A percentile compares a stretch with the other conserved stretches of the same genome.
phyloP scores from a whole-genome alignment of 30 jellyfish, hydroid and myxozoan species.

The Rhopilema esculentum region DNA sequence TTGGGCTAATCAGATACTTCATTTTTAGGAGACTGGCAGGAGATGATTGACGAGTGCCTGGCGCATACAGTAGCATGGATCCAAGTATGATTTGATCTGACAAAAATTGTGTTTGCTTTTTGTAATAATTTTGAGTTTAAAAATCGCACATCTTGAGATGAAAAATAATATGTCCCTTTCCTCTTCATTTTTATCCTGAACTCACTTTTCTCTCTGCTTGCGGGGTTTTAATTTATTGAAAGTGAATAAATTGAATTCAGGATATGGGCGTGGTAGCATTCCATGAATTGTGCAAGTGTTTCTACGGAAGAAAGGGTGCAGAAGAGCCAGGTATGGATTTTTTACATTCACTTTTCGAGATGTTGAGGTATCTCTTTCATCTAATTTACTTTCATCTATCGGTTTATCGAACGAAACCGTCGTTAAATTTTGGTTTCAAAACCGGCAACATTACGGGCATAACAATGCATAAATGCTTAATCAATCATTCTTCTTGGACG shows the following conservation, averaged over 20 bases:
- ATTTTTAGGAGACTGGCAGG: constrained; percentile 72
- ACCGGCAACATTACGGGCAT: too few relatives aligned
- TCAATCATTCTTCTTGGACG: too few relatives aligned
- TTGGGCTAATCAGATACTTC: not conserved
- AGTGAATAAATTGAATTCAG: not conserved
- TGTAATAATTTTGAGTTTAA: not conserved
- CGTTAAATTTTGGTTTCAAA: too few relatives aligned
- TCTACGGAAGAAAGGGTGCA: not conserved
- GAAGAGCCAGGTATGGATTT: too few relatives aligned
- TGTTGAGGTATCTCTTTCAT: too few relatives aligned
- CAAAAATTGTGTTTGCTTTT: not conserved
- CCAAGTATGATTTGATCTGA: constrained; percentile 49
- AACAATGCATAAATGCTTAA: too few relatives aligned
- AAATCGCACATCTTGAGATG: too few relatives aligned
- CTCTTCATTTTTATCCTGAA: not conserved
- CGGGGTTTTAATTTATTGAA: not conserved
- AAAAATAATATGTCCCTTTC: too few relatives aligned
- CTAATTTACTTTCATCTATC: too few relatives aligned
- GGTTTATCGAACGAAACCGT: too few relatives aligned
- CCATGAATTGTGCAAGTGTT: constrained; percentile 5
- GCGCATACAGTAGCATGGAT: constrained; percentile 71
- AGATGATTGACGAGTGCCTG: constrained; percentile 68
- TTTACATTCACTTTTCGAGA: too few relatives aligned
- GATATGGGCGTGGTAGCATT: constrained; percentile 2
- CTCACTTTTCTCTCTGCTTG: not conserved